Conservation (phyloP, 2,888 invertebrate species). For the Elysia crispata region DNA sequence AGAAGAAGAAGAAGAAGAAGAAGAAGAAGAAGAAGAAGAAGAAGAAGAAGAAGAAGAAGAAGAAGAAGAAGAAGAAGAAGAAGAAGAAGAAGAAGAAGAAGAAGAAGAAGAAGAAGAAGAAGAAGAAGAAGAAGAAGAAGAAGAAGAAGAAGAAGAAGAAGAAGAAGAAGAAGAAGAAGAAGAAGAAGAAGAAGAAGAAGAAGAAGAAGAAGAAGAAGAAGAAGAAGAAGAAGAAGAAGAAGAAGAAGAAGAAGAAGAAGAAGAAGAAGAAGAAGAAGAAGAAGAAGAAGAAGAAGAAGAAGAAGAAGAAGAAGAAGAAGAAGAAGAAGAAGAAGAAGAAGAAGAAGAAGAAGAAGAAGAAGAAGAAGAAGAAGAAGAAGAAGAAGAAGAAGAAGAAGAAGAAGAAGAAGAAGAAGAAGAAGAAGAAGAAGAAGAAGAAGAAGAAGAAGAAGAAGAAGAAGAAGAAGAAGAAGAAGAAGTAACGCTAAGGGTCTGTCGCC, state of each 20-base stretch:
- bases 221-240: not conserved
- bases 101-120: conserved; percentile 9
- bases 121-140: not conserved
- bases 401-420: conserved; percentile 1
- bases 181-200: not conserved
- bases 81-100: not conserved
- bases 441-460: not conserved
- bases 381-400: conserved; percentile 1
- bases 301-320: not conserved
- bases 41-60: not conserved
- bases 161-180: not conserved
- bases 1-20: not conserved
- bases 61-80: not conserved
- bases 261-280: not conserved
- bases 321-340: not conserved
- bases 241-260: not conserved
- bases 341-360: not conserved
- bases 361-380: not conserved
- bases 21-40: not conserved
- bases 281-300: not conserved
- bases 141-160: conserved; percentile 2
- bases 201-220: not conserved
- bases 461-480: conserved; percentile 28
- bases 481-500: too few species aligned
- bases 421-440: conserved; percentile 1